Percentiles rank a stretch among this genome's conserved stretches.
These are phyloP conservation scores for Calephelis perditalis DNA, from an alignment of 2,888 invertebrate species.

Conservation along the genomic window DNA sequence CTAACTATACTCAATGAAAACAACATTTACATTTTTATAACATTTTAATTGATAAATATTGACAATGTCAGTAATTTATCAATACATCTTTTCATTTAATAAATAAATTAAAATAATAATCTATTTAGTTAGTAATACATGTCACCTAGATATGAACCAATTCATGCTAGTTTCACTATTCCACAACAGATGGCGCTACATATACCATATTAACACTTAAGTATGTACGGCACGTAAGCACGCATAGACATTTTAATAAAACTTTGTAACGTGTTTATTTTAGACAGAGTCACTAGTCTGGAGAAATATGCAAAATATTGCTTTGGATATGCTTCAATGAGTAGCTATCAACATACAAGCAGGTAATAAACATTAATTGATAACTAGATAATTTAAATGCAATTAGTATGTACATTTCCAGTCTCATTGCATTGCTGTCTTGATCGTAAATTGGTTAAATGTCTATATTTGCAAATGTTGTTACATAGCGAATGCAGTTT, in stretches of 20 bases:
- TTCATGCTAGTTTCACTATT: conserved; percentile 54
- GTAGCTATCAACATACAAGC: neutral
- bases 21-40: conserved; percentile 4
- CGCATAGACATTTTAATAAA: conserved; percentile 53
- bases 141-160: conserved; percentile 35
- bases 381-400: conserved; percentile 8
- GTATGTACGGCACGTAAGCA: conserved; percentile 43
- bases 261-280: conserved; percentile 60
- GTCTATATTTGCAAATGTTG: conserved; percentile 11
- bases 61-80: neutral
- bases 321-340: conserved; percentile 5
- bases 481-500: neutral
- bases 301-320: conserved; percentile 20
- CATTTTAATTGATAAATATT: conserved; percentile 13
- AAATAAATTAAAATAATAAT: conserved; percentile 1
- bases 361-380: conserved; percentile 9
- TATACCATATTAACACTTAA: conserved; percentile 20
- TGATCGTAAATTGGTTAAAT: conserved; percentile 1
- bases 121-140: neutral
- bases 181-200: conserved; percentile 56
- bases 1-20: conserved; percentile 20
- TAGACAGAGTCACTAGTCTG: conserved; percentile 44
- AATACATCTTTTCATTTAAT: conserved; percentile 8
- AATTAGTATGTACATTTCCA: conserved; percentile 8
- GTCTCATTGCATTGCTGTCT: neutral